phyloP scores from a whole-genome alignment of 2,888 invertebrate species.

The Tetragnatha montana region DNA sequence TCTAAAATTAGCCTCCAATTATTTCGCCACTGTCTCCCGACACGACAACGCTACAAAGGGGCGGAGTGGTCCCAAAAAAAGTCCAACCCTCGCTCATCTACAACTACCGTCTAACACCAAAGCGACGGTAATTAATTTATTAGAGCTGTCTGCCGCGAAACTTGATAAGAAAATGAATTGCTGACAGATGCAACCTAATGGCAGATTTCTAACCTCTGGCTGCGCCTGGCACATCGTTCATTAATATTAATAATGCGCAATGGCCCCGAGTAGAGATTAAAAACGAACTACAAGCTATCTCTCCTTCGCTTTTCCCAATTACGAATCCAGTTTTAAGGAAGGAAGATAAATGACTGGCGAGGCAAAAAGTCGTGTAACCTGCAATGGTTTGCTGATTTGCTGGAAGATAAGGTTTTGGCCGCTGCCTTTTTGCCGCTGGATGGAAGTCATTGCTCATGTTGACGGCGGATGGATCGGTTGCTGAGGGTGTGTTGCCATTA shows the following conservation, averaged over 20 bases:
- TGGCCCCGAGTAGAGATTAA: conserved; percentile 61
- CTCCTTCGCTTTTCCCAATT: conserved; percentile 64
- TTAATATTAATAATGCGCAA: conserved; percentile 70
- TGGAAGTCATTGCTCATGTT: conserved; percentile 57
- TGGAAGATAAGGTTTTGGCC: conserved; percentile 62
- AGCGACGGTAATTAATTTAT: conserved; percentile 68
- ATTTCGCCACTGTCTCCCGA: too few relatives aligned
- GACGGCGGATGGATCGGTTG: conserved; percentile 36
- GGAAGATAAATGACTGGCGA: conserved; percentile 64
- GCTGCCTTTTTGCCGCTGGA: conserved; percentile 29
- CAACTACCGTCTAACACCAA: conserved; percentile 43
- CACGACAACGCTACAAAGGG: too few relatives aligned
- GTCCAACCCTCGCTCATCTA: conserved; percentile 27
- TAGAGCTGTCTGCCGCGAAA: conserved; percentile 44
- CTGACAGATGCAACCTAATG: conserved; percentile 65
- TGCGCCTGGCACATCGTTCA: conserved; percentile 43
- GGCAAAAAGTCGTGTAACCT: conserved; percentile 70
- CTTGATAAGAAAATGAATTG: conserved; percentile 69
- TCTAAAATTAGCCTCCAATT: too few relatives aligned
- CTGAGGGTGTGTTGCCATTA: conserved; percentile 39
- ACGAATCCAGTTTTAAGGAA: conserved; percentile 63
- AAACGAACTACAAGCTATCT: conserved; percentile 66
- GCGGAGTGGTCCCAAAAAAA: conserved; percentile 2
- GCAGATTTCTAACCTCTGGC: conserved; percentile 46
- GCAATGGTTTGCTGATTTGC: conserved; percentile 55